A percentile compares a stretch with the other conserved stretches of the same genome.
Evolutionary conservation across 2,797 vertebrate species (phyloP).

Genomic region (Neolamprologus multifasciatus): DNA sequence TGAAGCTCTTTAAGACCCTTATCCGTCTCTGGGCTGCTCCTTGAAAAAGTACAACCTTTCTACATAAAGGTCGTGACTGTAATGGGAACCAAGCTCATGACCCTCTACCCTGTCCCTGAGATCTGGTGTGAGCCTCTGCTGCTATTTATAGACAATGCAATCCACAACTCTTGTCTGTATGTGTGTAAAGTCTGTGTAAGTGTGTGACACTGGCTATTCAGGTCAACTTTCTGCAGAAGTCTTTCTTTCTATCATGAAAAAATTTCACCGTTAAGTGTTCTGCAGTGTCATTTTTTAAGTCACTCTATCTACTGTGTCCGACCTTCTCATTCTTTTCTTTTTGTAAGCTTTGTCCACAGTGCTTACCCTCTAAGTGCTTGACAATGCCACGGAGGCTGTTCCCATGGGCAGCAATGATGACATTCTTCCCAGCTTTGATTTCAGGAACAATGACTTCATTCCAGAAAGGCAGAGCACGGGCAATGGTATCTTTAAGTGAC

Average conservation of each 20-base stretch:
- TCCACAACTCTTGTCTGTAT: slow-evolving; percentile 32
- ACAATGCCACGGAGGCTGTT: slow-evolving; percentile 93
- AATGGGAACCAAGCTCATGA: slow-evolving; percentile 67
- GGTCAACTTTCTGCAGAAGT: background rate
- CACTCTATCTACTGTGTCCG: background rate
- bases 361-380: slow-evolving; percentile 89
- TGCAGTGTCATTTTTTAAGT: background rate
- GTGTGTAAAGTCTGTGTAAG: background rate
- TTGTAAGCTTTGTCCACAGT: background rate
- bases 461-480: slow-evolving; percentile 90
- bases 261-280: background rate
- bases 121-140: slow-evolving; percentile 6
- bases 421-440: slow-evolving; percentile 88
- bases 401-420: slow-evolving; percentile 90
- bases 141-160: slow-evolving; percentile 70
- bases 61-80: slow-evolving; percentile 75
- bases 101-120: slow-evolving; percentile 50
- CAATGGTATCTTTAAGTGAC: slow-evolving; percentile 92
- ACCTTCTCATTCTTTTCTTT: background rate
- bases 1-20: background rate
- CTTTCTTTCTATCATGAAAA: background rate
- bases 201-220: background rate
- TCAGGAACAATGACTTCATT: slow-evolving; percentile 86
- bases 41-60: slow-evolving; percentile 70
- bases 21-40: slow-evolving; percentile 3